Conservation (phyloP, 2,113 vertebrate genomes). For the Thamnophis sirtalis region DNA sequence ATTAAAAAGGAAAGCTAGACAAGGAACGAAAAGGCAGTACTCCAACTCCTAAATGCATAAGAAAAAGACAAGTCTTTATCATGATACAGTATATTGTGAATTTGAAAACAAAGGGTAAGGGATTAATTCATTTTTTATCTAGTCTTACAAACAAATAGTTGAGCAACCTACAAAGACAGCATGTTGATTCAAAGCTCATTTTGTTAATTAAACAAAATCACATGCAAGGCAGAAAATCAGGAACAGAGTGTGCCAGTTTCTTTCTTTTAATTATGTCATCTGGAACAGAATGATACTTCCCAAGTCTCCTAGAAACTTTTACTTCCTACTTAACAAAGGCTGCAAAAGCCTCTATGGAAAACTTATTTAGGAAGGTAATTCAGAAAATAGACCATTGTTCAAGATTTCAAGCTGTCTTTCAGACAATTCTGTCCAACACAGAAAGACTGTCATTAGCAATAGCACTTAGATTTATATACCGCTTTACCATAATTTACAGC, state of each 20-base stretch:
- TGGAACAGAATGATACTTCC: slow-evolving; percentile 39
- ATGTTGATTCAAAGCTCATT: slow-evolving; percentile 46
- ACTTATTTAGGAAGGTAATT: slow-evolving; percentile 40
- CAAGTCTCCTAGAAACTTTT: slow-evolving; percentile 44
- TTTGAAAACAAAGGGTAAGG: slow-evolving; percentile 8
- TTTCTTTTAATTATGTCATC: slow-evolving; percentile 55
- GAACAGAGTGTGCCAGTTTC: slow-evolving; percentile 46
- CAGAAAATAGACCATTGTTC: neutral
- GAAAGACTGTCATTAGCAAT: neutral
- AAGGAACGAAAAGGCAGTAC: neutral
- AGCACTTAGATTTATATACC: too few species aligned
- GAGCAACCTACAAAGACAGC: slow-evolving; percentile 35
- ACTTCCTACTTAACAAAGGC: slow-evolving; percentile 36
- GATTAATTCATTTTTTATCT: slow-evolving; percentile 20
- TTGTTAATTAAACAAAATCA: slow-evolving; percentile 47
- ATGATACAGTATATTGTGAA: neutral
- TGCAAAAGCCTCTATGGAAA: slow-evolving; percentile 43
- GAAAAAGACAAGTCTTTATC: neutral
- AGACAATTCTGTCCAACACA: neutral
- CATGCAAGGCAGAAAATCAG: slow-evolving; percentile 58
- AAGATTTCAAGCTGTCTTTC: neutral
- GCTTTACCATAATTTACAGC: too few species aligned
- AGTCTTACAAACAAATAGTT: slow-evolving; percentile 33
- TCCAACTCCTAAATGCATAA: neutral
- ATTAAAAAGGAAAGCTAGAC: neutral